A percentile compares a stretch with the other conserved stretches of the same genome.
Evolutionary conservation across 1,140 invertebrate species (phyloP).

Genomic region (Epicauta chinensis): DNA sequence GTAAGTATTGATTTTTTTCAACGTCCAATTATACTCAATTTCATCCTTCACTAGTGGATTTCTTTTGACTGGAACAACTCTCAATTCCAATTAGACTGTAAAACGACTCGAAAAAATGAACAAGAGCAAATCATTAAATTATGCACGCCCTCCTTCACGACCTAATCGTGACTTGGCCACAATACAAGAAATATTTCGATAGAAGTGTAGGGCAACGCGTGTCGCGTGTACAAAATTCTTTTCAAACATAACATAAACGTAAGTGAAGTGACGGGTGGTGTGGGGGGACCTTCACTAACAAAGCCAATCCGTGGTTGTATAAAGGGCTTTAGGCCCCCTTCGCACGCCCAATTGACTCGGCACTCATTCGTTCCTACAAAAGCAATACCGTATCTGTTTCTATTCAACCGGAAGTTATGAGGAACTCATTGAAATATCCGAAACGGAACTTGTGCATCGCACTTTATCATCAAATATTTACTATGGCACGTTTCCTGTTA

Average conservation of each 20-base stretch:
- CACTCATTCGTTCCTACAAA: constrained; percentile 28
- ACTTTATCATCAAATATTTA: constrained; percentile 25
- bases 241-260: too few species aligned
- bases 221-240: too few species aligned
- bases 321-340: constrained; percentile 22
- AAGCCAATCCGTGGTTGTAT: constrained; percentile 33
- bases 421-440: constrained; percentile 35
- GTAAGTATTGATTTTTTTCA: too few species aligned
- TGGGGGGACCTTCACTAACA: constrained; percentile 28
- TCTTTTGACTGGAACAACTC: too few species aligned
- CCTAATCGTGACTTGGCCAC: too few species aligned
- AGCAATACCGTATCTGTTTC: constrained; percentile 20
- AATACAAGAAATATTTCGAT: too few species aligned
- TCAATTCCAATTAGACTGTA: too few species aligned
- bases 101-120: too few species aligned
- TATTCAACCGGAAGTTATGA: constrained; percentile 35
- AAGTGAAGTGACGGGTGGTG: constrained; percentile 5
- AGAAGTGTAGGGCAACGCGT: too few species aligned
- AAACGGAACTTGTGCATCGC: constrained; percentile 21
- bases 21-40: too few species aligned
- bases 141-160: neutral
- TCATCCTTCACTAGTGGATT: too few species aligned
- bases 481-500: constrained; percentile 20
- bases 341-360: constrained; percentile 36
- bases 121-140: constrained; percentile 3